Percentiles rank a stretch among this genome's conserved stretches.
Conservation (phyloP, 2,797 vertebrate genomes). For the Aldrovandia affinis region DNA sequence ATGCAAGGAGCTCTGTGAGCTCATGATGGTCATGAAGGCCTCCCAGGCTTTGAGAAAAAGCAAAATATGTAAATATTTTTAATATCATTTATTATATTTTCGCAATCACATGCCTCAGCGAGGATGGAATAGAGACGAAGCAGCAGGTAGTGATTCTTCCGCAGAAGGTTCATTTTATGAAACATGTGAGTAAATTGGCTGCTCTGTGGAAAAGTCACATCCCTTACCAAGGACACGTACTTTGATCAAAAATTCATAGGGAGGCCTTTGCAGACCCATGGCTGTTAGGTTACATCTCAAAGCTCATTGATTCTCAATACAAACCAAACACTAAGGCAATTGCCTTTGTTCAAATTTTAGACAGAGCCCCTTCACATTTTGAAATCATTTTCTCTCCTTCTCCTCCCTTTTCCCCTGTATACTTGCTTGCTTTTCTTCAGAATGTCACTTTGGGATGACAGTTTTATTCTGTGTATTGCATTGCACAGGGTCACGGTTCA, state of each 20-base stretch:
- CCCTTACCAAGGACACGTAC: not conserved
- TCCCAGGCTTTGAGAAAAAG: not conserved
- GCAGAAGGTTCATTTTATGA: not conserved
- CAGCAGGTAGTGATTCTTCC: not conserved
- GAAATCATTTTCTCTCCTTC: not conserved
- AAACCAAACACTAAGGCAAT: not conserved
- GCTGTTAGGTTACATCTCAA: not conserved
- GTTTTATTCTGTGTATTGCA: not conserved
- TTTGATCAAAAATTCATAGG: not conserved
- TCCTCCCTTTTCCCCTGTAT: no score
- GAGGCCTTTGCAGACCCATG: not conserved
- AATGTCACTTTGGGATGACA: not conserved
- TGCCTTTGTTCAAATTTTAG: not conserved
- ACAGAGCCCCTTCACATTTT: not conserved
- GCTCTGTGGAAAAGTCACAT: not conserved
- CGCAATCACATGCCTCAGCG: not conserved
- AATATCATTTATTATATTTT: not conserved
- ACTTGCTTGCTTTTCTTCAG: slow-evolving; percentile 1
- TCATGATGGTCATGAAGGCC: not conserved
- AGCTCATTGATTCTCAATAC: not conserved
- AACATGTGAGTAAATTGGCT: not conserved
- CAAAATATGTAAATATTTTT: not conserved
- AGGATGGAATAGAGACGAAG: not conserved
- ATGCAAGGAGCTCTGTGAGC: not conserved
- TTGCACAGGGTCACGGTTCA: not conserved